Base-by-base conservation (phyloP, 2,888 invertebrate genomes). In the Ctena decussata region DNA sequence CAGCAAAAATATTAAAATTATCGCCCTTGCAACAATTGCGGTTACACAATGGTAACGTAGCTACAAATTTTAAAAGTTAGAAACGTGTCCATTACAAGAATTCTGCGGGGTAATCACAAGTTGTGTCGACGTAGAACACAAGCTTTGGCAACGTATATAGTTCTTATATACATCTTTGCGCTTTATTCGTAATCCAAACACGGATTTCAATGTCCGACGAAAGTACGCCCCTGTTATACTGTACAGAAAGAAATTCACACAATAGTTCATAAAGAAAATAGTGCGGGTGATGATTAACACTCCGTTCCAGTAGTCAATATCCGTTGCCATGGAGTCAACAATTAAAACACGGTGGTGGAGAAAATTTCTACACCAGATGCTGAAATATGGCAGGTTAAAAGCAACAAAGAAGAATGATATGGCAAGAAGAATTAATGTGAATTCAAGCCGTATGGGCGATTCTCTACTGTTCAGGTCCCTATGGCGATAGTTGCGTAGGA, bases 221-320 rank as follows among this genome's bases (percentile, higher is more conserved):
- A 94, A 94, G 82, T 92, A 93, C 32, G 93, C 92, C 1, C 94
- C 94, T 0, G 94, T 93, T 65, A 94, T 90, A 81, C 91, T 92
- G 80, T 94, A 95, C 32, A 95, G 89, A 80, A 95, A 94, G 80
- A 95, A 94, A 83, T 94, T 95, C 32, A 94, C 87, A 80, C 94
- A 94, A 81, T 94, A 95, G 82, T 94, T 95, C 81, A 93, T 82
- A 78, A 91, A 93, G 84, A 94, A 94, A 41, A 94, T 91, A 2
- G 93, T 91, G 70, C 93, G 82, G 5, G 93, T 91, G 24, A 94
- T 86, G n/a, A 77, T 85, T 44, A 92, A 82, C 0, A 90, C 77
- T 6, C 88, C 91, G 30, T 82, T 89, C 86, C 89, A 87, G 82
- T 87, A 89, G 3, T 90, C 84, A 1, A 79, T 70, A 27, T 89